A percentile compares a stretch with the other conserved stretches of the same genome.
phyloP scores from a whole-genome alignment of 2,113 vertebrate species.

The Catharus minimus region DNA sequence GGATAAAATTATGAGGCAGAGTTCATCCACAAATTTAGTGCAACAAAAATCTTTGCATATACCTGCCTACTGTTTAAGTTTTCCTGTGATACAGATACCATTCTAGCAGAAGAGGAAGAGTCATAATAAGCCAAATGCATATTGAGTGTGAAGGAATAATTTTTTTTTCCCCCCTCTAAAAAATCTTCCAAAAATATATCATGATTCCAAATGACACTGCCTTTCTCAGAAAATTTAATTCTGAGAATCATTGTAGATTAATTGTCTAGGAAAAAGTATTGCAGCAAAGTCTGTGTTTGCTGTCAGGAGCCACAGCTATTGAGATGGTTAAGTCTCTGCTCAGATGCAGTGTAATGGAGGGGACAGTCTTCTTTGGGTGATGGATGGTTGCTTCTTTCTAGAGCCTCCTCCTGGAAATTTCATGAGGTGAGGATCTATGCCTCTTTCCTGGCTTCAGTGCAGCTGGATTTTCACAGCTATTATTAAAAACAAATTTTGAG shows the following conservation, averaged over 20 bases:
- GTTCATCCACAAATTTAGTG: neutral
- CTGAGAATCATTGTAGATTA: neutral
- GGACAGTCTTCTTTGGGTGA: neutral
- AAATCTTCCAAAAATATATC: neutral
- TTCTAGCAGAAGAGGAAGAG: neutral
- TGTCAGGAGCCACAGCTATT: neutral
- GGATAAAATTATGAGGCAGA: neutral
- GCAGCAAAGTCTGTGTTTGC: neutral
- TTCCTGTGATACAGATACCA: neutral
- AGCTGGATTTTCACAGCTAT: neutral
- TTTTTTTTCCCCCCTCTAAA: neutral
- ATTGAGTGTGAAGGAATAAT: neutral
- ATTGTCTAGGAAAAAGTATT: neutral
- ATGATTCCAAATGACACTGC: neutral
- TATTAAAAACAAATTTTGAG: neutral
- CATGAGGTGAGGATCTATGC: neutral
- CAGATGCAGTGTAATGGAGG: neutral
- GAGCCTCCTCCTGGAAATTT: neutral
- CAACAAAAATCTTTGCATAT: neutral
- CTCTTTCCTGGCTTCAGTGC: neutral
- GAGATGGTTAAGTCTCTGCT: neutral
- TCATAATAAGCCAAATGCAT: neutral
- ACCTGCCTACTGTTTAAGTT: neutral
- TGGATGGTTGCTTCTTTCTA: neutral
- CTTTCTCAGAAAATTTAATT: neutral